phyloP scores from a whole-genome alignment of 1,140 invertebrate genomes.

The Chrysopa pallens region DNA sequence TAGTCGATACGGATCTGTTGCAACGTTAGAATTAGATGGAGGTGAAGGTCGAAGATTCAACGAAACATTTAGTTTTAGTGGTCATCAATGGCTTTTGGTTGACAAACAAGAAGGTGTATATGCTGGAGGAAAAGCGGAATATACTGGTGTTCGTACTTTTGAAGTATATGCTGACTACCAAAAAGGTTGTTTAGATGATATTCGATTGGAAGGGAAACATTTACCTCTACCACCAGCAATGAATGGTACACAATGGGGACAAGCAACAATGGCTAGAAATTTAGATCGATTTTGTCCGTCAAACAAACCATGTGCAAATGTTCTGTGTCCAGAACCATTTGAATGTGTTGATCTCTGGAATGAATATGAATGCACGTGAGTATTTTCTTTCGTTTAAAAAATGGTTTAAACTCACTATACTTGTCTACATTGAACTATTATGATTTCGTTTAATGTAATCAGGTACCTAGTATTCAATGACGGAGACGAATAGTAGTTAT shows the following conservation, averaged over 20 bases:
- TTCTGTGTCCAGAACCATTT: constrained; percentile 81
- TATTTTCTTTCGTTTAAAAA: constrained; percentile 16
- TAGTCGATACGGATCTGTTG: constrained; percentile 78
- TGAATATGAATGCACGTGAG: constrained; percentile 94
- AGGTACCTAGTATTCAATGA: too few relatives aligned
- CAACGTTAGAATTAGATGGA: constrained; percentile 84
- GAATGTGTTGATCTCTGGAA: constrained; percentile 94
- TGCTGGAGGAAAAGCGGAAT: constrained; percentile 87
- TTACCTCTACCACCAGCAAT: constrained; percentile 80
- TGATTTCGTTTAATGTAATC: too few relatives aligned
- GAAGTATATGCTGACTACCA: constrained; percentile 92
- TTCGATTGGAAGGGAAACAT: constrained; percentile 79
- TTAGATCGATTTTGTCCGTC: constrained; percentile 80
- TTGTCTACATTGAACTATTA: too few relatives aligned
- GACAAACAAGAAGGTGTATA: constrained; percentile 91
- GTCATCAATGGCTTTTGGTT: constrained; percentile 80
- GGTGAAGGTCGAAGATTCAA: constrained; percentile 90
- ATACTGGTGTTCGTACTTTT: constrained; percentile 78
- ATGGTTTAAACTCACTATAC: too few relatives aligned
- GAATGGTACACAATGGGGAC: constrained; percentile 87
- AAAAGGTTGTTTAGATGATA: constrained; percentile 73
- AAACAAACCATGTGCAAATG: constrained; percentile 83
- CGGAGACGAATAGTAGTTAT: too few relatives aligned
- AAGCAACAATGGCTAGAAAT: constrained; percentile 80
- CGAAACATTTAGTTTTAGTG: constrained; percentile 78